phyloP scores from a whole-genome alignment of 2,113 vertebrate genomes.

The Potamarius usumacintae region DNA sequence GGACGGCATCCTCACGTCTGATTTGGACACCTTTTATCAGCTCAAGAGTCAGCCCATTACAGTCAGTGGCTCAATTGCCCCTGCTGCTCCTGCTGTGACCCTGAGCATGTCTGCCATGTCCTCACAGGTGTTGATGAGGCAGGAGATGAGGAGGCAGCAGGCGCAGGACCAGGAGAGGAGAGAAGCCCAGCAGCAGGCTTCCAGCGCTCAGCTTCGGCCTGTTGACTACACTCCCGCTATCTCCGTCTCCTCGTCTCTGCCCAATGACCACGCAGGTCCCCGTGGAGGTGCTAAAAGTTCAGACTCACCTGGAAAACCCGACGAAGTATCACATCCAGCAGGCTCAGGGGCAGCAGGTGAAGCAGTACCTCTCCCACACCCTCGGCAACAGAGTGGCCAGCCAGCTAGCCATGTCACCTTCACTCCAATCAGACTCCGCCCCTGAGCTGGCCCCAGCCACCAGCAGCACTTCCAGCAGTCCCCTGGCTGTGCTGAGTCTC shows the following conservation, averaged over 20 bases:
- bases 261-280: constrained; percentile 80
- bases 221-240: constrained; percentile 70
- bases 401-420: too few species aligned
- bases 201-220: constrained; percentile 61
- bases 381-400: constrained; percentile 72
- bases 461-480: too few species aligned
- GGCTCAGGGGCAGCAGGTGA: constrained; percentile 83
- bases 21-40: constrained; percentile 79
- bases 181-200: constrained; percentile 75
- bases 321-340: constrained; percentile 86
- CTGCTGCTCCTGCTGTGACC: constrained; percentile 33
- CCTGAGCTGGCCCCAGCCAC: too few species aligned
- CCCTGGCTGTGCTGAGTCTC: too few species aligned
- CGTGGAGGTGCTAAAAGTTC: constrained; percentile 86
- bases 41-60: constrained; percentile 85
- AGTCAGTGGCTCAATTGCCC: constrained; percentile 41
- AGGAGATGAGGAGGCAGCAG: constrained; percentile 88
- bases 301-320: constrained; percentile 85
- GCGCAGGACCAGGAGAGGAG: constrained; percentile 82
- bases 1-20: constrained; percentile 72
- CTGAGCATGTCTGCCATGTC: constrained; percentile 63
- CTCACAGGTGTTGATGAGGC: constrained; percentile 79
- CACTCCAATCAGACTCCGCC: too few species aligned
- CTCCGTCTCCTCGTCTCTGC: constrained; percentile 62
- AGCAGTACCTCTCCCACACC: constrained; percentile 81